A percentile compares a stretch with the other conserved stretches of the same genome.
These are phyloP conservation scores for Grapholita molesta DNA, from an alignment of 1,140 invertebrate genomes.

Conservation along the genomic window DNA sequence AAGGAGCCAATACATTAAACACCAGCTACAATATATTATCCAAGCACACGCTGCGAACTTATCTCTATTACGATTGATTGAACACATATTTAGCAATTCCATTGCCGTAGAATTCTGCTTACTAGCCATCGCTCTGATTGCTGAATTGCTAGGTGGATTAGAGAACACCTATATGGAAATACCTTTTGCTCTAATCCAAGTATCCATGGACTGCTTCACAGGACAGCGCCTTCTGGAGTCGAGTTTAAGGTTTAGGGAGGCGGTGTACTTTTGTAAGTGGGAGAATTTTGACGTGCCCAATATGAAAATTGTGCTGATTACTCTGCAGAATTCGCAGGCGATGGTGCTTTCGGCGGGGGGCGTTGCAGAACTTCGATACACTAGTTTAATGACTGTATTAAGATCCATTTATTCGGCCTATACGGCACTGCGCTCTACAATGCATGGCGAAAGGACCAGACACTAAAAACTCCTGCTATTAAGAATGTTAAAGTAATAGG, in stretches of 20 bases:
- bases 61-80: slow-evolving; percentile 23
- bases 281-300: slow-evolving; percentile 44
- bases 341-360: slow-evolving; percentile 49
- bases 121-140: slow-evolving; percentile 32
- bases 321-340: slow-evolving; percentile 46
- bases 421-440: slow-evolving; percentile 29
- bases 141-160: slow-evolving; percentile 47
- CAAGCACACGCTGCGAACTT: neutral
- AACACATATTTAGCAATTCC: slow-evolving; percentile 26
- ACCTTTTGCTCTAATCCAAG: slow-evolving; percentile 41
- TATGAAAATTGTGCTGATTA: slow-evolving; percentile 38
- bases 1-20: neutral
- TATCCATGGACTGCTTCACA: slow-evolving; percentile 44
- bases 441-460: neutral
- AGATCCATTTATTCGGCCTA: slow-evolving; percentile 47
- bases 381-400: slow-evolving; percentile 40
- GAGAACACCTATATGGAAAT: slow-evolving; percentile 52
- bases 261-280: slow-evolving; percentile 49
- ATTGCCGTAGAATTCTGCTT: slow-evolving; percentile 39
- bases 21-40: neutral
- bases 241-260: slow-evolving; percentile 29
- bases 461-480: too few relatives aligned
- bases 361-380: slow-evolving; percentile 34
- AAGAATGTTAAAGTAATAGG: too few relatives aligned
- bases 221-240: slow-evolving; percentile 50